These are phyloP conservation scores for Himantopus leucocephalus DNA, from an alignment of 2,113 vertebrate genomes.

Conservation along the genomic window DNA sequence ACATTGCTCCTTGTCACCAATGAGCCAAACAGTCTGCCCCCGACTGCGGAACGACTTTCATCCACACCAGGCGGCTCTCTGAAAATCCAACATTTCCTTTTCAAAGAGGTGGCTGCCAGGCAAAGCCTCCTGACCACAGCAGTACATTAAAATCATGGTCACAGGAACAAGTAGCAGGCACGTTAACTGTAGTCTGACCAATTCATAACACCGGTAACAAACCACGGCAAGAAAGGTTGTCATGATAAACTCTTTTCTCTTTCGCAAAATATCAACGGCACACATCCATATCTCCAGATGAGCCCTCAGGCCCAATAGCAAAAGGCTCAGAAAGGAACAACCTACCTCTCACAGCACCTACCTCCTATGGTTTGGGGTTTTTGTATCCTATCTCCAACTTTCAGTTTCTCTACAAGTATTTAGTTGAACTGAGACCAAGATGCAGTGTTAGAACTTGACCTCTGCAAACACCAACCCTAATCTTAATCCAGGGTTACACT, in stretches of 20 bases:
- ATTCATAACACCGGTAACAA: not conserved
- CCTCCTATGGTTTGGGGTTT: not conserved
- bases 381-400: not conserved
- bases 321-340: not conserved
- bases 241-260: not conserved
- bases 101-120: not conserved
- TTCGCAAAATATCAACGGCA: not conserved
- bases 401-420: not conserved
- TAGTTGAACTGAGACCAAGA: not conserved
- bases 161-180: not conserved
- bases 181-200: not conserved
- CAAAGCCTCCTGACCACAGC: not conserved
- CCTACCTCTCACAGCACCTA: not conserved
- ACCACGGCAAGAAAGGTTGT: not conserved
- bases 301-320: not conserved
- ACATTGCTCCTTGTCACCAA: not conserved
- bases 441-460: not conserved
- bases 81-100: not conserved
- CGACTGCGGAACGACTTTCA: rapidly evolving
- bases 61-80: rapidly evolving
- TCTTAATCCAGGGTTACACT: not conserved
- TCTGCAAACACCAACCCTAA: not conserved
- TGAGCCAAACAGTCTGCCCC: not conserved
- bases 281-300: not conserved
- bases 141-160: not conserved